Evolutionary conservation across 2,113 vertebrate genomes (phyloP), one percentile per base, ranked within the genome.

Genomic region (Pollimyrus isidori): DNA sequence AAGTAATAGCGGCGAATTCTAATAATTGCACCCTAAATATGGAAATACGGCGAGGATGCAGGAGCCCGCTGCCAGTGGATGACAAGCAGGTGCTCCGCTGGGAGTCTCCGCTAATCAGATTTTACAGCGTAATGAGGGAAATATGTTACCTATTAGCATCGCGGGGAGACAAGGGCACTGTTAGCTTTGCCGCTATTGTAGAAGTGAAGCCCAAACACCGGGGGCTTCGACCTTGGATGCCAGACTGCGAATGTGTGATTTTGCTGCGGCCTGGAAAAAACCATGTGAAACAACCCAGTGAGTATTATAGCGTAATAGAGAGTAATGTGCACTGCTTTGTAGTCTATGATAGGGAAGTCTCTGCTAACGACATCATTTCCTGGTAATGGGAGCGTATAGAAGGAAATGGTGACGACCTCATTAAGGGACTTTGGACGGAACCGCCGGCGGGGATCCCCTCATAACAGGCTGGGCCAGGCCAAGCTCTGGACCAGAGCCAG

Each of bases 71-170:
- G 17, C 87, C 11, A 6, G 19, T 2, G 21, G 52, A 23, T 45
- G 56, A 80, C 30, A 21, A 48, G 19, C 87, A 87, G 87, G 53
- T 46, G 53, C 52, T 23, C 53, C 53, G 21, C 87, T 23, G 56
- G 87, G 53, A 46, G 53, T 19, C 56, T 62, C 3, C 21, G 15
- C 19, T 87, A 87, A 87, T 62, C 52, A 87, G 53, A 87, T 87
- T 87, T 87, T 62, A 62, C 39, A 53, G 19, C 56, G 52, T 56
- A 87, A 58, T 65, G 87, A 58, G 53, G 52, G 53, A 65, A 87
- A 62, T 42, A 45, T 87, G 53, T 87, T 45, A 21, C 53, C 87
- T 46, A 45, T 87, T 58, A 62, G 52, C 35, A 62, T 56, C 17
- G 3, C 35, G 35, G 52, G 46, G 86, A 56, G 86, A 53, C 50